These are phyloP conservation scores for Cyanocitta stelleri DNA, from an alignment of 2,113 vertebrate genomes.

Conservation along the genomic window DNA sequence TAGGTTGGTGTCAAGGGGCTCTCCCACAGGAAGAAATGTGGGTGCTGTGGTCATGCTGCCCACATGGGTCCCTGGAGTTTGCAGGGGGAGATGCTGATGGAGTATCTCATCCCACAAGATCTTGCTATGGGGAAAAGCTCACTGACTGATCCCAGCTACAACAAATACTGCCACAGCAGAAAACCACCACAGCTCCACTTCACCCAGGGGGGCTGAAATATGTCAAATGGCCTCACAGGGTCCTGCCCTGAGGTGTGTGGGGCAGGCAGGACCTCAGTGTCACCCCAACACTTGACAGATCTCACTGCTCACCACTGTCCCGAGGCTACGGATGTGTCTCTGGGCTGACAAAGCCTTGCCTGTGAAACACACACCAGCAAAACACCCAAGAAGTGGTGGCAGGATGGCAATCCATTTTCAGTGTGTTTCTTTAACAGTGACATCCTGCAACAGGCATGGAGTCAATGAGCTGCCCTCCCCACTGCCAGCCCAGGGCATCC, in stretches of 20 bases:
- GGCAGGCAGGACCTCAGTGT: background rate
- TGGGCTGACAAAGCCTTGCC: background rate
- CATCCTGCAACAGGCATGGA: background rate
- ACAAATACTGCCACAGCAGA: background rate
- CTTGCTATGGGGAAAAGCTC: background rate
- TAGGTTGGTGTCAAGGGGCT: background rate
- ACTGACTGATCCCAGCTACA: background rate
- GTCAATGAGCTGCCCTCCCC: background rate
- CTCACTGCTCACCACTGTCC: background rate
- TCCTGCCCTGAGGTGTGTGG: background rate
- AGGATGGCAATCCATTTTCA: background rate
- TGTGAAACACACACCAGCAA: background rate
- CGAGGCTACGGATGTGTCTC: fast-evolving
- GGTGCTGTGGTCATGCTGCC: background rate
- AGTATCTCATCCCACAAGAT: background rate
- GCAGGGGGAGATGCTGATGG: background rate
- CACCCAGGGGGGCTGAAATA: background rate
- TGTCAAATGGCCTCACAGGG: background rate
- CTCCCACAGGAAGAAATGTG: background rate
- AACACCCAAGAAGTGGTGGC: background rate
- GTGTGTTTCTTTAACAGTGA: background rate
- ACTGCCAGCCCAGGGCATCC: background rate
- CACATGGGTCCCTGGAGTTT: background rate
- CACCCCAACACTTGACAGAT: background rate
- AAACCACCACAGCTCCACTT: background rate